A percentile compares a stretch with the other conserved stretches of the same genome.
These are phyloP conservation scores for Orchesellides sinensis DNA, from an alignment of 2,888 invertebrate genomes.

Conservation along the genomic window DNA sequence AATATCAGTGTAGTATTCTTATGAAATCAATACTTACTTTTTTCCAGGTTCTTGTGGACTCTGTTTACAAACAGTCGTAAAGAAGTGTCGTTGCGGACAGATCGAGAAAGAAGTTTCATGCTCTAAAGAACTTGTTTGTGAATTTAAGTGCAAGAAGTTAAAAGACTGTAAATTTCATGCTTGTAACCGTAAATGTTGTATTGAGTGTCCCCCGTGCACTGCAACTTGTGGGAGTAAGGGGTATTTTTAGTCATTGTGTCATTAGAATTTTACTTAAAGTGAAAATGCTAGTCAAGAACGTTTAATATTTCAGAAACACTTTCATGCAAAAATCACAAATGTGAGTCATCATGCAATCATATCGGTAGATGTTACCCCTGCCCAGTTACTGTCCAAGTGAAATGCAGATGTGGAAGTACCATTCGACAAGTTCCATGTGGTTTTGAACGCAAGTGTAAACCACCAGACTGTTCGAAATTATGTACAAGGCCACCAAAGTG, in stretches of 20 bases:
- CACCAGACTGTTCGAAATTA: slow-evolving; percentile 85
- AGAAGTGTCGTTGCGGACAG: slow-evolving; percentile 88
- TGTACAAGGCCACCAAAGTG: slow-evolving; percentile 86
- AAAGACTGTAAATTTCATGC: slow-evolving; percentile 91
- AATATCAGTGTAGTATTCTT: no score
- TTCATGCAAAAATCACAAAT: slow-evolving; percentile 82
- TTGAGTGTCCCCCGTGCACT: slow-evolving; percentile 89
- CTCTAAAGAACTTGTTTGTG: slow-evolving; percentile 90
- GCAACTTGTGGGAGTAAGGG: slow-evolving; percentile 85
- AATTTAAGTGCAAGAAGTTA: slow-evolving; percentile 89
- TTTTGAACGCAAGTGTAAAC: slow-evolving; percentile 84
- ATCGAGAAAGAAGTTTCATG: slow-evolving; percentile 91
- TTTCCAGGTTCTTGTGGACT: slow-evolving; percentile 85
- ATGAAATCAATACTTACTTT: not conserved
- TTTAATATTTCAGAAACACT: slow-evolving; percentile 56
- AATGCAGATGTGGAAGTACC: slow-evolving; percentile 89
- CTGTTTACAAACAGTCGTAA: slow-evolving; percentile 85
- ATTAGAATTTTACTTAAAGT: no score
- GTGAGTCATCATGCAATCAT: slow-evolving; percentile 86
- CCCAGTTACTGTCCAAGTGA: slow-evolving; percentile 82
- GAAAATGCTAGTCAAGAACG: no score
- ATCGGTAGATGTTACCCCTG: slow-evolving; percentile 88
- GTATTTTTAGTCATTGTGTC: no score
- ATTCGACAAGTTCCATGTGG: slow-evolving; percentile 91
- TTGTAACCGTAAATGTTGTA: slow-evolving; percentile 94